phyloP scores from a whole-genome alignment of 2,113 vertebrate species.

The Callionymus lyra region DNA sequence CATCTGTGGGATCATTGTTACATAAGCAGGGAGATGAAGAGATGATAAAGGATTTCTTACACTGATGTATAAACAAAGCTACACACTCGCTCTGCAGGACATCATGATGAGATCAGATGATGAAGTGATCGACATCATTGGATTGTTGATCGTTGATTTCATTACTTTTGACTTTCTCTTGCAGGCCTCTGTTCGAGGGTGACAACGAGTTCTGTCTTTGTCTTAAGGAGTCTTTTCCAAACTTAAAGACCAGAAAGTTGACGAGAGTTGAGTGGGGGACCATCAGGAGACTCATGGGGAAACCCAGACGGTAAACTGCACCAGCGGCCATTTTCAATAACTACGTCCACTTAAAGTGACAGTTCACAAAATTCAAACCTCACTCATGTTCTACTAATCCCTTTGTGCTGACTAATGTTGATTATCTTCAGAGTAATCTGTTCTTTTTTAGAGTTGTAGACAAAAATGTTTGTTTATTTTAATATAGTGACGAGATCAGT shows the following conservation, averaged over 20 bases:
- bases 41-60: too few species aligned
- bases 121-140: neutral
- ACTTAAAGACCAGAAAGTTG: slow-evolving; percentile 92
- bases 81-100: neutral
- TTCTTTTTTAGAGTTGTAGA: too few species aligned
- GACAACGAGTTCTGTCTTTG: slow-evolving; percentile 99
- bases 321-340: too few species aligned
- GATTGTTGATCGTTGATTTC: neutral
- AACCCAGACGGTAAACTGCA: slow-evolving; percentile 96
- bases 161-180: slow-evolving; percentile 30
- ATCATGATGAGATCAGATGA: neutral
- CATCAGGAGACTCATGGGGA: slow-evolving; percentile 95
- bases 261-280: slow-evolving; percentile 96
- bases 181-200: slow-evolving; percentile 93
- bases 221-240: slow-evolving; percentile 95
- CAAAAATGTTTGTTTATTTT: too few species aligned
- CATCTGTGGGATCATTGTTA: neutral
- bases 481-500: too few species aligned
- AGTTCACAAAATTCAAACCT: too few species aligned
- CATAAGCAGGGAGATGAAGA: too few species aligned
- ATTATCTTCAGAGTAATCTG: too few species aligned
- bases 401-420: too few species aligned
- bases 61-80: too few species aligned
- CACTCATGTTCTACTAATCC: too few species aligned
- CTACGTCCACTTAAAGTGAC: too few species aligned